Evolutionary conservation across 2,888 invertebrate genomes (phyloP).

Genomic region (Liodrosophila aerea): DNA sequence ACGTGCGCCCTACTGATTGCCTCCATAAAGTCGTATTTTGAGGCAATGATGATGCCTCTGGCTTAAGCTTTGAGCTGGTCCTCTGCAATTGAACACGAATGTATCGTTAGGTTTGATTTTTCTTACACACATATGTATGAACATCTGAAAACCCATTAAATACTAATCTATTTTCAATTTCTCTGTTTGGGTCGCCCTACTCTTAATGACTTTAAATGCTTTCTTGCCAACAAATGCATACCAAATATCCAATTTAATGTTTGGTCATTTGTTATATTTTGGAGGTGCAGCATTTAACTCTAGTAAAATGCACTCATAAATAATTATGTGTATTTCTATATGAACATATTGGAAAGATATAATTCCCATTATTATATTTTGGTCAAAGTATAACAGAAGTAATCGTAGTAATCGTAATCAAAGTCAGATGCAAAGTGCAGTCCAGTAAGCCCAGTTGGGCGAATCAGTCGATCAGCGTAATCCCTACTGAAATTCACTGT

Average conservation of each 20-base stretch:
- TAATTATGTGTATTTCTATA: too few relatives aligned
- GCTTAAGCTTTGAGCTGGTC: constrained; percentile 38
- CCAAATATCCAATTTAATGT: constrained; percentile 15
- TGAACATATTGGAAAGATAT: too few relatives aligned
- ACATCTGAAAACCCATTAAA: constrained; percentile 76
- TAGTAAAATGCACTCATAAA: too few relatives aligned
- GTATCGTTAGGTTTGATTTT: constrained; percentile 66
- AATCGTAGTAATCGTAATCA: too few relatives aligned
- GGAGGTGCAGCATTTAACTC: not conserved
- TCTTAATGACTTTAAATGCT: constrained; percentile 60
- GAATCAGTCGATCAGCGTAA: too few relatives aligned
- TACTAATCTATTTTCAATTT: constrained; percentile 80
- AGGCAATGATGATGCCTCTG: constrained; percentile 59
- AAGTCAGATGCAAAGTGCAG: too few relatives aligned
- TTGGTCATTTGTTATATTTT: constrained; percentile 38
- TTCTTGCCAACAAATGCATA: constrained; percentile 26
- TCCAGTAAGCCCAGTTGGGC: too few relatives aligned
- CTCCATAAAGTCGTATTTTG: constrained; percentile 42
- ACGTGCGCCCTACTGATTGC: constrained; percentile 67
- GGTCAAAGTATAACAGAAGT: too few relatives aligned
- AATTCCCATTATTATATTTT: too few relatives aligned
- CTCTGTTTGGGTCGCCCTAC: constrained; percentile 37
- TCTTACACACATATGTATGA: constrained; percentile 45
- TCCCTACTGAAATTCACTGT: too few relatives aligned
- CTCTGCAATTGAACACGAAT: constrained; percentile 68